phyloP scores from a whole-genome alignment of 2,888 invertebrate genomes.

The Sepiola atlantica region DNA sequence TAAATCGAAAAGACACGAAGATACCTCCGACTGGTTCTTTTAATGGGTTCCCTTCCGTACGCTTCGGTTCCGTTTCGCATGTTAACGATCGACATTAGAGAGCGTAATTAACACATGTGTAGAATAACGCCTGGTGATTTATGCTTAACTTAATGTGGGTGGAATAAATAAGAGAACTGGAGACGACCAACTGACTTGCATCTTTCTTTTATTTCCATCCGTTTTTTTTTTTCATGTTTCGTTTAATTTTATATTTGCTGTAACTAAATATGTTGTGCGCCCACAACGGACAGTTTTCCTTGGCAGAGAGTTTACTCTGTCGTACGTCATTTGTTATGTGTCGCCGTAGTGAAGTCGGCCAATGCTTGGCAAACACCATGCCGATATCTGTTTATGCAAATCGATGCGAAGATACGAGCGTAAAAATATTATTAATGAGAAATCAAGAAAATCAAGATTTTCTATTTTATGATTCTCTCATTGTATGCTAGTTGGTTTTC shows the following conservation, averaged over 20 bases:
- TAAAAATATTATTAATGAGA: neutral
- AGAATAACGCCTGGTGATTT: neutral
- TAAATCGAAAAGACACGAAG: neutral
- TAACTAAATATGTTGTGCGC: neutral
- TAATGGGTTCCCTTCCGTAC: constrained; percentile 2
- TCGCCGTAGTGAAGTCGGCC: neutral
- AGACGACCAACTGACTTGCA: neutral
- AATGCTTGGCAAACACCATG: neutral
- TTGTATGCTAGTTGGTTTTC: too few relatives aligned
- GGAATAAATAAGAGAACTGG: neutral
- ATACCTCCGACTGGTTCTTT: neutral
- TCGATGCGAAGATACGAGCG: neutral
- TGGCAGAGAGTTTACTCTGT: neutral
- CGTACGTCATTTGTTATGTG: neutral
- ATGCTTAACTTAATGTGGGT: neutral
- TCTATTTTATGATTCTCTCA: neutral
- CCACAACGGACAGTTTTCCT: neutral
- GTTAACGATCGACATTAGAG: neutral
- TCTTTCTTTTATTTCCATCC: neutral
- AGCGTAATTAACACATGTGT: constrained; percentile 7
- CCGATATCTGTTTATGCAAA: neutral
- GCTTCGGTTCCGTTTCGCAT: neutral
- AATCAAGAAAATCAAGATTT: neutral
- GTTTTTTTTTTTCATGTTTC: too few relatives aligned
- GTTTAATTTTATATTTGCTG: neutral